Percentiles rank a stretch among this genome's conserved stretches.
Conservation (phyloP, 1,140 invertebrate genomes). For the Oedothorax gibbosus region DNA sequence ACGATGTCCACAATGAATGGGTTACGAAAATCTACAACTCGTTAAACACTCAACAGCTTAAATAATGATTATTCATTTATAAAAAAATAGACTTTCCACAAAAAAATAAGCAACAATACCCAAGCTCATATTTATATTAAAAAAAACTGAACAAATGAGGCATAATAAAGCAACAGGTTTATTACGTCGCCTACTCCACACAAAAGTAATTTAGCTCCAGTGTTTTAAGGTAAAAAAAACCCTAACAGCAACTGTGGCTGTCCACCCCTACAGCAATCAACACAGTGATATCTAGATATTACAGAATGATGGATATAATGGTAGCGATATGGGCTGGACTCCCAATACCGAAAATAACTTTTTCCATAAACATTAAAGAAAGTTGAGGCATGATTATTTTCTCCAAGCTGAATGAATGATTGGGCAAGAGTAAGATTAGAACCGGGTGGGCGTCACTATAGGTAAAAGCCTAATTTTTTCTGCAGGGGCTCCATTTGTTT, state of each 20-base stretch:
- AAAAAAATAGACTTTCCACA: too few relatives aligned
- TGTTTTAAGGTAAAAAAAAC: slow-evolving; percentile 6
- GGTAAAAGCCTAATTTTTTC: slow-evolving; percentile 37
- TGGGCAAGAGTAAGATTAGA: slow-evolving; percentile 20
- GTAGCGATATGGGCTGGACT: background rate
- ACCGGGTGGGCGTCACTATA: slow-evolving; percentile 33
- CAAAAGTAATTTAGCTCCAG: slow-evolving; percentile 35
- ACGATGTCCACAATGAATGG: too few relatives aligned
- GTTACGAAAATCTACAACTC: too few relatives aligned
- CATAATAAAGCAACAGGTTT: slow-evolving; percentile 43
- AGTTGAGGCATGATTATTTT: slow-evolving; percentile 37
- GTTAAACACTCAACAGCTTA: too few relatives aligned
- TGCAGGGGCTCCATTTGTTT: slow-evolving; percentile 48
- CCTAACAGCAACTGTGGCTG: background rate
- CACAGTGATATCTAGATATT: slow-evolving; percentile 38
- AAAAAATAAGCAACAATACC: too few relatives aligned
- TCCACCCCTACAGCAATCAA: background rate
- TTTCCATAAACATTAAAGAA: slow-evolving; percentile 52
- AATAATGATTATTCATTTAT: too few relatives aligned
- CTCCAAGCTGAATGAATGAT: slow-evolving; percentile 50
- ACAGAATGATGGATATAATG: slow-evolving; percentile 48
- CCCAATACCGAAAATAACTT: slow-evolving; percentile 57
- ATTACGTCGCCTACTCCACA: background rate
- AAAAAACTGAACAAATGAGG: too few relatives aligned
- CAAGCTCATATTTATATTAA: too few relatives aligned